These are phyloP conservation scores for Phaenicophaeus curvirostris DNA, from an alignment of 2,797 vertebrate genomes.

Conservation along the genomic window DNA sequence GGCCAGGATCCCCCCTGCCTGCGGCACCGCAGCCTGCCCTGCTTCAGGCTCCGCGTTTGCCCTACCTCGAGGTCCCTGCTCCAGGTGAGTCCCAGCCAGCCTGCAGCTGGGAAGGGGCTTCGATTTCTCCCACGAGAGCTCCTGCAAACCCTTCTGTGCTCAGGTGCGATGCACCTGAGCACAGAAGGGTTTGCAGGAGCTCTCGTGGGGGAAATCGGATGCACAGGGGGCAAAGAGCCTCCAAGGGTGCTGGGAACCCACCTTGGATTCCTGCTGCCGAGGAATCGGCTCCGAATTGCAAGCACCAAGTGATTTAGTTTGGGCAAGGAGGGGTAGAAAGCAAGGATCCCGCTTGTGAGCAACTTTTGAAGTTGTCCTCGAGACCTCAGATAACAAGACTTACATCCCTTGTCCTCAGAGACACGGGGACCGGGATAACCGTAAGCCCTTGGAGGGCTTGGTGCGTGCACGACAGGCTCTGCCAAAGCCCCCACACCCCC, in stretches of 20 bases:
- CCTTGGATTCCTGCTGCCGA: background rate
- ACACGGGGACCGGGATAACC: background rate
- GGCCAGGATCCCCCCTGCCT: background rate
- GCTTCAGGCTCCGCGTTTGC: rapidly evolving
- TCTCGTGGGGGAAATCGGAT: no score
- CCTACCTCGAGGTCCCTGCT: rapidly evolving
- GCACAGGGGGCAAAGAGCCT: background rate
- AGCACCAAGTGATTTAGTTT: rapidly evolving
- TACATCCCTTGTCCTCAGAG: background rate
- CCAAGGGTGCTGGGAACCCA: rapidly evolving
- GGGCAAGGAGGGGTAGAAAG: background rate
- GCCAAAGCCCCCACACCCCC: background rate
- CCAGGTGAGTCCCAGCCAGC: background rate
- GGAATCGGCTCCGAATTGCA: background rate
- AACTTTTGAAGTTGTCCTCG: background rate
- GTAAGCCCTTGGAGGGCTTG: background rate
- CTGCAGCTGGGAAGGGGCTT: background rate
- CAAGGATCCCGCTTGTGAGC: background rate
- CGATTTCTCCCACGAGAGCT: background rate
- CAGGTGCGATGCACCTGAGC: rapidly evolving
- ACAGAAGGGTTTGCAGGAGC: no score
- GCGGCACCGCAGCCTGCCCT: rapidly evolving
- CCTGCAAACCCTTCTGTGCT: background rate
- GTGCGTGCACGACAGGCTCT: rapidly evolving
- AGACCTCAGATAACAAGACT: background rate